A percentile compares a stretch with the other conserved stretches of the same genome.
phyloP scores from a whole-genome alignment of 1,140 invertebrate genomes.

The Rhopalosiphum maidis region DNA sequence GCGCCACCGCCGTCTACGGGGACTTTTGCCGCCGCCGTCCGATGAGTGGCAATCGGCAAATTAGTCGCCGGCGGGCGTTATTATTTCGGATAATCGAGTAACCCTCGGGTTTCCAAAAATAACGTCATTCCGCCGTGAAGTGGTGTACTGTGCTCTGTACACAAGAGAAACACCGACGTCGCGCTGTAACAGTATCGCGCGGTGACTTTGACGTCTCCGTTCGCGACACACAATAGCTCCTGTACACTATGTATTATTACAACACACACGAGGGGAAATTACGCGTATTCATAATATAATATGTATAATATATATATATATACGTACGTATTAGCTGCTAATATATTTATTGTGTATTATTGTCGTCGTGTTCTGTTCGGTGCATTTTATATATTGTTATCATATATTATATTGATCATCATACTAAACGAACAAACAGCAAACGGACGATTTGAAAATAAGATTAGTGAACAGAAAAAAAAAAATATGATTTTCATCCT shows the following conservation, averaged over 20 bases:
- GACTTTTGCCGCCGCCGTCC: neutral
- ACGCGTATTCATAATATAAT: too few relatives aligned
- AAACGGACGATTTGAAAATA: neutral
- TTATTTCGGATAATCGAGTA: neutral
- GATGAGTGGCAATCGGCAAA: conserved; percentile 26
- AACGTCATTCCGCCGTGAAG: neutral
- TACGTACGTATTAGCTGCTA: neutral
- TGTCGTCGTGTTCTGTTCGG: neutral
- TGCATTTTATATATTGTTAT: neutral
- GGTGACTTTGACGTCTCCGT: neutral
- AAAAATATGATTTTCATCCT: neutral
- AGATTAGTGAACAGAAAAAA: neutral
- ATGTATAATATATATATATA: too few relatives aligned
- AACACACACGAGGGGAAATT: neutral
- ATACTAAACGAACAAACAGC: neutral
- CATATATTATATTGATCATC: neutral
- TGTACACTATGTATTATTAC: neutral
- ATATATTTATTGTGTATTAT: neutral
- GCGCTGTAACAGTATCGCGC: too few relatives aligned
- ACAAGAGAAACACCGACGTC: neutral
- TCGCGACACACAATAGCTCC: neutral
- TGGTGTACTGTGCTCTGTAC: neutral
- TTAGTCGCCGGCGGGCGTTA: conserved; percentile 35
- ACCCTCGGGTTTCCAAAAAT: conserved; percentile 9
- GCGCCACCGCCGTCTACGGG: neutral